Evolutionary conservation across 2,888 invertebrate species (phyloP), one percentile per base, ranked within the genome.

Genomic region (Drosophila nigricruria): DNA sequence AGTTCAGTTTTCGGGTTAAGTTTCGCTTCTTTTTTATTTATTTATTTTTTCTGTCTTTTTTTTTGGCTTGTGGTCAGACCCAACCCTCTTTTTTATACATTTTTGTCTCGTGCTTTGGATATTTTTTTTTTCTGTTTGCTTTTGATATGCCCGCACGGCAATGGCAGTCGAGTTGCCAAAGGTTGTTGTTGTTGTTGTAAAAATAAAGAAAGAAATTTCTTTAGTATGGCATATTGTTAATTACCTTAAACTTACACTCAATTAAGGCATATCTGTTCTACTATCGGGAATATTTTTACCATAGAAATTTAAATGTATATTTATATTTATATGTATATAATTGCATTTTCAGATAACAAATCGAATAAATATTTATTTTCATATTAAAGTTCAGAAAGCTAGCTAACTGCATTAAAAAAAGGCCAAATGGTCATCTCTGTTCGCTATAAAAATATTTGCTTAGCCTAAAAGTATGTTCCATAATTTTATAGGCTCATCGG

Each of bases 1-100:
- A 67, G 82, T 81, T 84, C 76, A 79, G 38, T 50, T 78, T 84
- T 81, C 70, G 70, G 72, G 88, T 88, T 82, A 81, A 78, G 72
- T 70, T 78, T 43, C 69, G 69, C 65, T 74, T 57, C 66, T 62
- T 72, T 69, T 83, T 66, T 53, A 8, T 50, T 20, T 23, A 14
- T 10, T 16, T 53, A 10, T 53, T n/a, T 12, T 14, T 2, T 18
- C 16, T 45, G 14, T 14, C 34, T 9, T 3, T 23, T 58, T 4
- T n/a, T 23, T 64, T 70, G 78, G 73, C 77, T 70, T 75, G 57
- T 49, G 70, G 56, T 62, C 49, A 14, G n/a, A n/a, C 34, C 18
- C 23, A 27, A 49, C 62, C 70, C 61, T 56, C 34, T 60, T 65
- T 40, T 73, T 69, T 54, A 3, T 23, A 20, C 3, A 45, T 36